phyloP scores from a whole-genome alignment of 2,113 vertebrate species.

The Copsychus sechellarum region DNA sequence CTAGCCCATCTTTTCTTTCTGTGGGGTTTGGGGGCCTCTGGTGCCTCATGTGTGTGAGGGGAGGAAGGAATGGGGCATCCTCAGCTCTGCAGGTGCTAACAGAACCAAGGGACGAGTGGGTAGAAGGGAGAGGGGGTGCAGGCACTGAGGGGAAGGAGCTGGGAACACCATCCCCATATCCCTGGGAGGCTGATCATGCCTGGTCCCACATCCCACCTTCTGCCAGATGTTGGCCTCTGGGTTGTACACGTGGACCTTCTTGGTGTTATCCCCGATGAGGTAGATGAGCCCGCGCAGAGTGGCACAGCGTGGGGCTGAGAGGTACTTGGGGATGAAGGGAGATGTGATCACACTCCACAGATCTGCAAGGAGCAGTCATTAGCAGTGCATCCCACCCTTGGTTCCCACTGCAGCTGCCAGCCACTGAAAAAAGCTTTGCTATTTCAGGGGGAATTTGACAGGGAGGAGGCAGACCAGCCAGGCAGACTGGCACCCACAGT shows the following conservation, averaged over 20 bases:
- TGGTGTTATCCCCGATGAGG: conserved; percentile 95
- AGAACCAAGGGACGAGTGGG: background rate
- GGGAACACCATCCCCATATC: background rate
- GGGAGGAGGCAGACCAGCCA: background rate
- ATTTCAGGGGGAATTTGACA: background rate
- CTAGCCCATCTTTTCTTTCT: background rate
- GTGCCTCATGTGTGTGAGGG: background rate
- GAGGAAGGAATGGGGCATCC: background rate
- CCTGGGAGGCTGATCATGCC: fast-evolving
- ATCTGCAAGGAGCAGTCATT: conserved; percentile 72
- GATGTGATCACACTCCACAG: conserved; percentile 88
- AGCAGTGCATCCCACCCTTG: background rate
- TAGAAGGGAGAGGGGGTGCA: background rate
- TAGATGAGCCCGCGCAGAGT: conserved; percentile 85
- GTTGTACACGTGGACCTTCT: conserved; percentile 91
- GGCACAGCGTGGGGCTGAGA: conserved; percentile 89
- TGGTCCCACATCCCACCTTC: conserved; percentile 71
- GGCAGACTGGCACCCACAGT: fast-evolving
- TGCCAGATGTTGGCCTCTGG: conserved; percentile 94
- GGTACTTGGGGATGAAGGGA: conserved; percentile 95
- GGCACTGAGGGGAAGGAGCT: background rate
- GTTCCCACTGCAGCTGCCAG: background rate
- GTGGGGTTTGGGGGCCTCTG: background rate
- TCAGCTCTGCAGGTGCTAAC: background rate
- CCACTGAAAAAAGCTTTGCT: background rate